A percentile compares a stretch with the other conserved stretches of the same genome.
Evolutionary conservation across 2,888 invertebrate genomes (phyloP).

Genomic region (Ichneumoninae sp.): DNA sequence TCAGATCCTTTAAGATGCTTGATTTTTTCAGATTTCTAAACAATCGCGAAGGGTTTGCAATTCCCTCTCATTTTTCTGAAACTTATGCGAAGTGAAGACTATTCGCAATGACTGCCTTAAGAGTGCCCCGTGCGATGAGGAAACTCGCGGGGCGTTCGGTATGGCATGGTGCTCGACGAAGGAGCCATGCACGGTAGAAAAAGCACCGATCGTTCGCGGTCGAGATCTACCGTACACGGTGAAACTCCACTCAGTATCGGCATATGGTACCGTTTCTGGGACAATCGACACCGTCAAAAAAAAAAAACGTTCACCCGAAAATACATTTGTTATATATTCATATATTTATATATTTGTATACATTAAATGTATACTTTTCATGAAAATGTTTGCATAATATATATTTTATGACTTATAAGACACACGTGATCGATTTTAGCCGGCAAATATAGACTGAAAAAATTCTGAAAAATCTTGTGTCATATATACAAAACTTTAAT

Average conservation of each 20-base stretch:
- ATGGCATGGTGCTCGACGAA: background rate
- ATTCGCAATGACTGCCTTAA: too few species aligned
- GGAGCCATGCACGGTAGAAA: slow-evolving; percentile 34
- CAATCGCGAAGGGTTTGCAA: too few species aligned
- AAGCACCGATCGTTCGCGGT: slow-evolving; percentile 53
- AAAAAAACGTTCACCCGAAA: background rate
- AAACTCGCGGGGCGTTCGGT: slow-evolving; percentile 17
- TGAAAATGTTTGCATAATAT: background rate
- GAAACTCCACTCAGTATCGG: slow-evolving; percentile 9
- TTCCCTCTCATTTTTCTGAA: too few species aligned
- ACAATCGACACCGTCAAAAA: background rate
- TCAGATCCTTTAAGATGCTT: too few species aligned
- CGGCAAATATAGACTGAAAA: too few species aligned
- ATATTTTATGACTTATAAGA: background rate
- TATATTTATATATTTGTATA: background rate
- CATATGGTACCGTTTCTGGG: slow-evolving; percentile 21
- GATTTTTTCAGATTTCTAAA: too few species aligned
- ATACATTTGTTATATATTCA: too few species aligned
- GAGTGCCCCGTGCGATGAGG: background rate
- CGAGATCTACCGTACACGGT: slow-evolving; percentile 20
- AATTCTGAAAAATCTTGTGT: too few species aligned
- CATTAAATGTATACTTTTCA: background rate
- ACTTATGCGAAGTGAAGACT: too few species aligned
- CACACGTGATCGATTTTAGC: too few species aligned
- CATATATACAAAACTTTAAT: too few species aligned